These are phyloP conservation scores for Hesperia comma DNA, from an alignment of 2,888 invertebrate species.

Conservation along the genomic window DNA sequence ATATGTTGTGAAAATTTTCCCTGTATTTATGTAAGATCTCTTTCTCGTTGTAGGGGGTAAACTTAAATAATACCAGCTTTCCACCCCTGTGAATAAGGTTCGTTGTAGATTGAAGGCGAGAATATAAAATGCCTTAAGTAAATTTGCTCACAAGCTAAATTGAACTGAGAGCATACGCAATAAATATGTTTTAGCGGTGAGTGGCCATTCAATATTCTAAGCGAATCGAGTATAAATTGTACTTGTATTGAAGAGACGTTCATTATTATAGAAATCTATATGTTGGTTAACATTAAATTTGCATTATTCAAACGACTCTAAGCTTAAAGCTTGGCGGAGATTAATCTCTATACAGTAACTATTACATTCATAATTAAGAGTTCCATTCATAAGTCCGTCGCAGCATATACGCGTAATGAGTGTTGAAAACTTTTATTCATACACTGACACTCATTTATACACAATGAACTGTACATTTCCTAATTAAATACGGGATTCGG, in stretches of 20 bases:
- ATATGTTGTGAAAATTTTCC: too few relatives aligned
- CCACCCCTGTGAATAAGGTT: too few relatives aligned
- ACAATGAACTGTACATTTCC: conserved; percentile 36
- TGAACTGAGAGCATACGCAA: too few relatives aligned
- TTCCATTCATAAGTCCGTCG: conserved; percentile 33
- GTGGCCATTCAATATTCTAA: too few relatives aligned
- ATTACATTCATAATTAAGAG: conserved; percentile 38
- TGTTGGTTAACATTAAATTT: neutral
- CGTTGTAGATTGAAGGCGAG: too few relatives aligned
- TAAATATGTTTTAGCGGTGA: too few relatives aligned
- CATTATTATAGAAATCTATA: neutral
- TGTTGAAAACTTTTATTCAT: conserved; percentile 34
- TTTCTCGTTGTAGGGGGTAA: too few relatives aligned
- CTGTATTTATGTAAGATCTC: too few relatives aligned
- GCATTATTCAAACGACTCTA: neutral
- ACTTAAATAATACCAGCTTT: too few relatives aligned
- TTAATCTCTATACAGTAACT: conserved; percentile 24
- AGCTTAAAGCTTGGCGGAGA: conserved; percentile 5
- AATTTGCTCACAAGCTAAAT: too few relatives aligned
- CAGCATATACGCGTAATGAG: conserved; percentile 37
- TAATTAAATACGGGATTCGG: conserved; percentile 33
- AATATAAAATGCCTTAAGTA: too few relatives aligned
- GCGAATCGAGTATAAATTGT: too few relatives aligned
- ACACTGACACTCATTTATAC: conserved; percentile 34
- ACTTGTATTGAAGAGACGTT: neutral